phyloP scores from a whole-genome alignment of 2,888 invertebrate genomes.

The Sarcophaga caerulescens region DNA sequence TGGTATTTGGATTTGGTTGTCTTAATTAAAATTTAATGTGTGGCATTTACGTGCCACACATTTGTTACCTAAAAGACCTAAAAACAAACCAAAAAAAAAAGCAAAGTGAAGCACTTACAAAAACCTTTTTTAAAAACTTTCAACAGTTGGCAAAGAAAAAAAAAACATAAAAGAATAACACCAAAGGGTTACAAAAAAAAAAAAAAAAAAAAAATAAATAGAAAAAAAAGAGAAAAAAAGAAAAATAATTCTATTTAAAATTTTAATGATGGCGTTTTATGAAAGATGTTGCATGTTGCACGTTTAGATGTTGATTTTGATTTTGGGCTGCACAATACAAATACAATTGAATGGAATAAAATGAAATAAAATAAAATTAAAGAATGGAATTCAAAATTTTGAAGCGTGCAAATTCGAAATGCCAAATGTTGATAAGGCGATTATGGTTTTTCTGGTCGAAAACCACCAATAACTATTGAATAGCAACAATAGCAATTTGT shows the following conservation, averaged over 20 bases:
- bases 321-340: not conserved
- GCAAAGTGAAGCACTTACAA: constrained; percentile 2
- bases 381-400: not conserved
- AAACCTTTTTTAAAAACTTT: constrained; percentile 1
- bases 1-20: no score
- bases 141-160: constrained; percentile 13
- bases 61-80: constrained; percentile 9
- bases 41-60: constrained; percentile 44
- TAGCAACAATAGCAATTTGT: not conserved
- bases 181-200: not conserved
- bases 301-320: constrained; percentile 15
- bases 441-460: constrained; percentile 18
- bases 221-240: not conserved
- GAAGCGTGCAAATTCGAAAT: constrained; percentile 31
- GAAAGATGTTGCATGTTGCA: constrained; percentile 41
- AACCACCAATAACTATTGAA: not conserved
- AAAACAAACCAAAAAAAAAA: not conserved
- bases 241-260: not conserved
- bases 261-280: constrained; percentile 17
- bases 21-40: constrained; percentile 51
- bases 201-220: not conserved
- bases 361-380: not conserved
- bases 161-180: not conserved
- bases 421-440: constrained; percentile 44
- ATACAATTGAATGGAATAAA: not conserved